Conservation (phyloP, 2,797 vertebrate genomes). For the Sitta carolinensis region DNA sequence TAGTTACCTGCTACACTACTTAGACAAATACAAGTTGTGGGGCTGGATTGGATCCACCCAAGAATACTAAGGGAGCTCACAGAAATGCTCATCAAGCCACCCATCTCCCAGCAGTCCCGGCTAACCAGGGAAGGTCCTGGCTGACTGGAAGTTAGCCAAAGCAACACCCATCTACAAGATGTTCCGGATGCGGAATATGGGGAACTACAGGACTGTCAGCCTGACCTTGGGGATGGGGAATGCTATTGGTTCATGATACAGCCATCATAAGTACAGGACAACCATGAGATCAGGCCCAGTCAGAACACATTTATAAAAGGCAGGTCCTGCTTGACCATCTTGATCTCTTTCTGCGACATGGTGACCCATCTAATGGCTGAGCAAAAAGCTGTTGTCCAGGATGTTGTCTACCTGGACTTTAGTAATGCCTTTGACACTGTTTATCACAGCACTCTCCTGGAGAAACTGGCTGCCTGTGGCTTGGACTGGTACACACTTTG, state of each 20-base stretch:
- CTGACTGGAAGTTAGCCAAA: neutral
- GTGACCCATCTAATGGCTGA: neutral
- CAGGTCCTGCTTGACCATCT: neutral
- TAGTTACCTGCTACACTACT: neutral
- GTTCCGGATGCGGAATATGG: neutral
- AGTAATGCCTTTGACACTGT: neutral
- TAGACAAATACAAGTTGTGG: neutral
- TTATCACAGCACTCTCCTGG: neutral
- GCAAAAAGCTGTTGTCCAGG: neutral
- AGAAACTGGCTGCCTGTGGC: neutral
- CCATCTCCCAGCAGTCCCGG: neutral
- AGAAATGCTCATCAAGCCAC: neutral
- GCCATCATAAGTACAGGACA: neutral
- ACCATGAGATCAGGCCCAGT: neutral
- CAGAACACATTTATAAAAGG: neutral
- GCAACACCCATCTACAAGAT: neutral
- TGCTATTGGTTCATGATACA: neutral
- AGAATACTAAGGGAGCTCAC: neutral
- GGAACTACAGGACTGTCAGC: neutral
- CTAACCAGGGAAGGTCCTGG: neutral
- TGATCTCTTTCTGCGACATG: neutral
- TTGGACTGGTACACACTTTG: rapidly evolving
- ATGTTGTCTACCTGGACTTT: neutral
- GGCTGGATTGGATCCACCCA: neutral
- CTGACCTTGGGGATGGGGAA: neutral